A percentile compares a stretch with the other conserved stretches of the same genome.
These are phyloP conservation scores for Rotaria magnacalcarata DNA, from an alignment of 2,888 invertebrate genomes.

Conservation along the genomic window DNA sequence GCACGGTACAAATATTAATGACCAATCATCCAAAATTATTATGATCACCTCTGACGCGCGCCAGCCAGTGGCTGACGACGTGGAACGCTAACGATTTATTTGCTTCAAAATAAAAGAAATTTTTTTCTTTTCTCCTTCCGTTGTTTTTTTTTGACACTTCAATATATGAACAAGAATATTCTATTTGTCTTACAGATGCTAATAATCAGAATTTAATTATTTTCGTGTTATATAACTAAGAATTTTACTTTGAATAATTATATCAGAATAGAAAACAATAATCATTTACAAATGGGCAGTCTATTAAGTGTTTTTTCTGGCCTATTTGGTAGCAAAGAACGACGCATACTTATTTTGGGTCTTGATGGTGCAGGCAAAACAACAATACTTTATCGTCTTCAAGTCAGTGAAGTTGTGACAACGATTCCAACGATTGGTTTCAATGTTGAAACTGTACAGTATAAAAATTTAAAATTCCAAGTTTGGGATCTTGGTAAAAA, in stretches of 20 bases:
- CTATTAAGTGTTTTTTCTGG: conserved; percentile 91
- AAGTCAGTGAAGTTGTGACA: conserved; percentile 96
- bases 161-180: background rate
- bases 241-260: background rate
- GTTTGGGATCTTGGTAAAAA: conserved; percentile 90
- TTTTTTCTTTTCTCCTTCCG: background rate
- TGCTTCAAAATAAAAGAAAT: background rate
- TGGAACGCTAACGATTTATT: background rate
- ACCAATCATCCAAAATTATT: background rate
- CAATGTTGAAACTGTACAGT: conserved; percentile 98
- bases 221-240: background rate
- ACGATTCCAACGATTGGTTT: conserved; percentile 88
- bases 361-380: conserved; percentile 99
- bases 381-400: conserved; percentile 89
- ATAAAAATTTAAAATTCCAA: conserved; percentile 99
- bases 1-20: background rate
- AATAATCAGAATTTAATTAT: background rate
- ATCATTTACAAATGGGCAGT: conserved; percentile 68
- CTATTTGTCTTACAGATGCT: background rate
- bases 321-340: conserved; percentile 97
- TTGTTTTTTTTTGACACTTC: background rate
- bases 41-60: background rate
- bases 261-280: background rate
- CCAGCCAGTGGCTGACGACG: background rate
- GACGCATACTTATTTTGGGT: conserved; percentile 96